Evolutionary conservation across 2,888 invertebrate species (phyloP).

Genomic region (Spisula solida): DNA sequence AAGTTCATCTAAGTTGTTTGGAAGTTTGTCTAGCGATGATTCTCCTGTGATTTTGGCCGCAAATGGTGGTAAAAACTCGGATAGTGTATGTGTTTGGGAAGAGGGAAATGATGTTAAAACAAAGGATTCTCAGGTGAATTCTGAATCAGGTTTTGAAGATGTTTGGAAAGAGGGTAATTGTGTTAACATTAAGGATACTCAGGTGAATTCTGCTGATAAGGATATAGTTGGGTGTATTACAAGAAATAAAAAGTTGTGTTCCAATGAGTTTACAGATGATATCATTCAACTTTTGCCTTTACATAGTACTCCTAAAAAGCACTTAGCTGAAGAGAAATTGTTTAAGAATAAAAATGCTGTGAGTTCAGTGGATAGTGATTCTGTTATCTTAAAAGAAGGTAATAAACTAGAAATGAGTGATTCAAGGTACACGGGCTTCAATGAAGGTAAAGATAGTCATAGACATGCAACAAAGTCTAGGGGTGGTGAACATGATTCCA

Average conservation of each 20-base stretch:
- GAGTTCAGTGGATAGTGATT: neutral
- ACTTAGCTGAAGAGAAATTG: neutral
- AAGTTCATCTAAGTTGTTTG: constrained; percentile 7
- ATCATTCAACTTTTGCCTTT: neutral
- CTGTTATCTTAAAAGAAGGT: neutral
- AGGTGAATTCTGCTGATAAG: neutral
- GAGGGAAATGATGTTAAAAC: neutral
- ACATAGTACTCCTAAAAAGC: constrained; percentile 41
- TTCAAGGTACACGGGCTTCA: neutral
- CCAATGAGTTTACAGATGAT: neutral
- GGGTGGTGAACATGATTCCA: neutral
- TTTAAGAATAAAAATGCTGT: too few relatives aligned
- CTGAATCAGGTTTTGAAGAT: neutral
- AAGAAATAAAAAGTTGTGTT: neutral
- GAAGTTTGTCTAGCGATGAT: neutral
- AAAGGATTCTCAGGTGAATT: neutral
- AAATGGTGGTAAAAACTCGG: neutral
- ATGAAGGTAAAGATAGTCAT: neutral
- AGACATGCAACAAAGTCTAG: neutral
- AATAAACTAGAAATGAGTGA: constrained; percentile 1
- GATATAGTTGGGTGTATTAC: neutral
- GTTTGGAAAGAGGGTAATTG: neutral
- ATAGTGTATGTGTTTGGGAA: neutral
- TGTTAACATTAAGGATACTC: neutral
- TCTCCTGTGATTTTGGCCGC: neutral